phyloP scores from a whole-genome alignment of 2,888 invertebrate species.

The Blastobasis adustella region DNA sequence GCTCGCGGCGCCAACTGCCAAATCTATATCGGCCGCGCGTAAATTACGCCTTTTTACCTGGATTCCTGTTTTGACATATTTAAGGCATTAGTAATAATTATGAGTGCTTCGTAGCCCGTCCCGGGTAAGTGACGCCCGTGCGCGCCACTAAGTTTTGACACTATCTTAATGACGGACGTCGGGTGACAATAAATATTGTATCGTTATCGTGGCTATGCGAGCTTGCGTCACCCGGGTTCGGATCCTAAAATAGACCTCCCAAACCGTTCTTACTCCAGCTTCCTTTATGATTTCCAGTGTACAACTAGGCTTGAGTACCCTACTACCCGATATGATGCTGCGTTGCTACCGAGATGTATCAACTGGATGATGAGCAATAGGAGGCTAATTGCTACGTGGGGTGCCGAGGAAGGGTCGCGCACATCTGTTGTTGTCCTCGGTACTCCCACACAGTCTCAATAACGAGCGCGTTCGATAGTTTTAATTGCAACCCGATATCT shows the following conservation, averaged over 20 bases:
- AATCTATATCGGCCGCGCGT: conserved; percentile 73
- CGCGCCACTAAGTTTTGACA: conserved; percentile 69
- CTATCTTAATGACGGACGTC: conserved; percentile 73
- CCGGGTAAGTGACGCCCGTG: conserved; percentile 52
- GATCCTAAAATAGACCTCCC: conserved; percentile 64
- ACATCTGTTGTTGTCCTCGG: conserved; percentile 66
- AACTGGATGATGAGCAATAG: too few species aligned
- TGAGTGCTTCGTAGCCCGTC: conserved; percentile 68
- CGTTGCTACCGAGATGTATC: too few species aligned
- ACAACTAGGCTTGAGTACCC: too few species aligned
- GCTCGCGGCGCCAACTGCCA: conserved; percentile 70
- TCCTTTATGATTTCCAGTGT: too few species aligned
- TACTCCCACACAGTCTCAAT: conserved; percentile 53
- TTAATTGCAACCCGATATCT: conserved; percentile 71
- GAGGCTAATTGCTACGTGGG: too few species aligned
- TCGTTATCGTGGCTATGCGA: conserved; percentile 64
- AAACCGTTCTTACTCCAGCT: conserved; percentile 31
- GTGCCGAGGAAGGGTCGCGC: conserved; percentile 51
- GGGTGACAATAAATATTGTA: conserved; percentile 72
- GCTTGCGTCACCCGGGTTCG: conserved; percentile 51
- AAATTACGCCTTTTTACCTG: conserved; percentile 75
- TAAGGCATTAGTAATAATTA: conserved; percentile 76
- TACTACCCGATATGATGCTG: too few species aligned
- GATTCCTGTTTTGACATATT: conserved; percentile 76
- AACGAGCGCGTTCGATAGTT: conserved; percentile 58